Evolutionary conservation across 2,888 invertebrate species (phyloP).

Genomic region (Chloroclysta siterata): DNA sequence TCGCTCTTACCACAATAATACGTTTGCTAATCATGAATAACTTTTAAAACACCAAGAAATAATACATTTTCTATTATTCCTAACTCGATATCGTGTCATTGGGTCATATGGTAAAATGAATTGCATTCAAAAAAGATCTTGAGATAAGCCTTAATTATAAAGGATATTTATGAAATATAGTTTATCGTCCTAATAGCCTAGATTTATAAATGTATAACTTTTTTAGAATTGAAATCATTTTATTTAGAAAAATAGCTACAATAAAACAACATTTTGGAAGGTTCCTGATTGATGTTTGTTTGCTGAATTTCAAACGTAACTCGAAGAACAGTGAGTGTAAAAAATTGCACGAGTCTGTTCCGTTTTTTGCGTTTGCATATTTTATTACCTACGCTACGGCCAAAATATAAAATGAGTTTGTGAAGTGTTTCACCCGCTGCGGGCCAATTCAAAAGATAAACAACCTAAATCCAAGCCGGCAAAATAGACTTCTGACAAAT

Average conservation of each 20-base stretch:
- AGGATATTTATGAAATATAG: no score
- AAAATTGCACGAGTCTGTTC: slow-evolving; percentile 36
- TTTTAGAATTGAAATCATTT: no score
- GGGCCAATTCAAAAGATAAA: slow-evolving; percentile 56
- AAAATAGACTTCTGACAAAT: slow-evolving; percentile 72
- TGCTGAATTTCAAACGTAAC: slow-evolving; percentile 37
- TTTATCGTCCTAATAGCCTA: no score
- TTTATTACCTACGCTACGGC: slow-evolving; percentile 43
- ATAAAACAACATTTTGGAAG: background rate
- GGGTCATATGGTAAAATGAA: no score
- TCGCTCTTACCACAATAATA: no score
- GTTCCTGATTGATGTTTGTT: slow-evolving; percentile 35
- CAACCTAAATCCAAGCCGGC: slow-evolving; percentile 60
- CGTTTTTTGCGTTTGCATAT: slow-evolving; percentile 41
- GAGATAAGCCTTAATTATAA: no score
- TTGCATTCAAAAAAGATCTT: no score
- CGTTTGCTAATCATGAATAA: no score
- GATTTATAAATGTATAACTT: no score
- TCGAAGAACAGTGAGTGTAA: slow-evolving; percentile 38
- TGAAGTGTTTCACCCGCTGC: slow-evolving; percentile 43
- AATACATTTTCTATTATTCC: no score
- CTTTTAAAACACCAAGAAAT: no score
- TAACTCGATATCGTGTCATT: no score
- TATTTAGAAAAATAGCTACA: background rate
- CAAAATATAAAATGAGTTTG: slow-evolving; percentile 45